These are phyloP conservation scores for Ariolimax columbianus DNA, from an alignment of 2,888 invertebrate genomes.

Conservation along the genomic window DNA sequence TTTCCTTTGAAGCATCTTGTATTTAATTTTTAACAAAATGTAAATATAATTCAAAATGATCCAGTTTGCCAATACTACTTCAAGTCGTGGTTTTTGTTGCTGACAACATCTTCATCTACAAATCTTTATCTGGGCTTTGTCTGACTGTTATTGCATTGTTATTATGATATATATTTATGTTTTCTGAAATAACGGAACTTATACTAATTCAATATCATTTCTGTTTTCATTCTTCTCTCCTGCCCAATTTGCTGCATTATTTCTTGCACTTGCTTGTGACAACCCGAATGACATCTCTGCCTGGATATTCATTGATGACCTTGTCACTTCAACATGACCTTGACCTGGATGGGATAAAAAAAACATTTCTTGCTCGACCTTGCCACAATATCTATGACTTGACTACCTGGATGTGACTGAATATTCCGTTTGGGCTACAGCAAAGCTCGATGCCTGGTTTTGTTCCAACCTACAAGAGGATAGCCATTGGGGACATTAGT, in stretches of 20 bases:
- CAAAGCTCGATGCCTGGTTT: constrained; percentile 42
- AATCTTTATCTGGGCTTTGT: background rate
- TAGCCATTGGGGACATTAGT: constrained; percentile 81
- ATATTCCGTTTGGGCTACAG: background rate
- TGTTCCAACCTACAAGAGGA: constrained; percentile 91
- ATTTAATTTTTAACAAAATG: too few species aligned
- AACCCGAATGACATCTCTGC: background rate
- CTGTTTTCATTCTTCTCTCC: too few species aligned
- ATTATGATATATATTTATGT: background rate
- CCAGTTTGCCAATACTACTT: too few species aligned
- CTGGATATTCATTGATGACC: background rate
- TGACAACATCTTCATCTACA: background rate
- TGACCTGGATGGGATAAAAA: background rate
- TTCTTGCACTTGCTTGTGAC: background rate
- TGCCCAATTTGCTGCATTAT: background rate
- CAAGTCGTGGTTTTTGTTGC: too few species aligned
- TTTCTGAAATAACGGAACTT: background rate
- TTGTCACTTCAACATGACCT: background rate
- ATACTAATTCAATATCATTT: background rate
- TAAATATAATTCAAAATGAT: too few species aligned
- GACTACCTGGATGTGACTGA: background rate
- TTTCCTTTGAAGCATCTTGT: too few species aligned
- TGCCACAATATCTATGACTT: background rate
- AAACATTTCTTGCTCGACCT: background rate
- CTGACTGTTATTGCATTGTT: background rate